Base-by-base conservation (phyloP, 2,797 vertebrate genomes). In the Falco cherrug region DNA sequence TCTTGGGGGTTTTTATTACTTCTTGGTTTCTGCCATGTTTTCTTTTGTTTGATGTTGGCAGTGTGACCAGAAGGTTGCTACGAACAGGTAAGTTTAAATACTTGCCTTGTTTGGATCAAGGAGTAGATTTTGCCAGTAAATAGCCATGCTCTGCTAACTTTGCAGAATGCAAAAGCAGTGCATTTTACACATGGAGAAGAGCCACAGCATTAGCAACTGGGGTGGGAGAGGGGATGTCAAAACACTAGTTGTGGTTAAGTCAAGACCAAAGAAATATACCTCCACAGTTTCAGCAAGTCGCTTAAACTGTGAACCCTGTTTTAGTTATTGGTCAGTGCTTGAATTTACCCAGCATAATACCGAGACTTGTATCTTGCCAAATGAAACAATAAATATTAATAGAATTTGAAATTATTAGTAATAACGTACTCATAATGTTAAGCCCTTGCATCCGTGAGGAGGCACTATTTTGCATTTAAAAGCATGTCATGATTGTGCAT, bases 201-300 rank as follows among this genome's bases (percentile, higher is more conserved):
- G 16, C 15, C 51, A 39, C 43, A 31, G 74, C 41, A 6, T 31
- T 18, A 19, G 43, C 5, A 10, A 6, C n/a, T 45, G 68, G 39
- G 10, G 7, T 4, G 0, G 28, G 9, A 4, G 50, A 29, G 37
- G 4, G 11, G 7, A 26, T 31, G 74, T 68, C n/a, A 33, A 24
- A 81, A 41, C 35, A 3, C 35, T 16, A 15, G 21, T 65, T 68
- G 17, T 50, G 56, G 35, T 82, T 56, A 50, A 68, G 41, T 35
- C 26, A 26, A n/a, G 20, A 4, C 20, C 39, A 51, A 39, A 37
- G 69, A n/a, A 67, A 70, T 10, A 10, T 2, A 8, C 12, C 28
- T 48, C 4, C 0, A 0, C 3, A 7, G 1, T 28, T 78, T 75
- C 51, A 51, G 41, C 16, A 26, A 31, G 31, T 41, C 11, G 0